A percentile compares a stretch with the other conserved stretches of the same genome.
These are phyloP conservation scores for Stenchaetothrips biformis DNA, from an alignment of 2,888 invertebrate species.

Conservation along the genomic window DNA sequence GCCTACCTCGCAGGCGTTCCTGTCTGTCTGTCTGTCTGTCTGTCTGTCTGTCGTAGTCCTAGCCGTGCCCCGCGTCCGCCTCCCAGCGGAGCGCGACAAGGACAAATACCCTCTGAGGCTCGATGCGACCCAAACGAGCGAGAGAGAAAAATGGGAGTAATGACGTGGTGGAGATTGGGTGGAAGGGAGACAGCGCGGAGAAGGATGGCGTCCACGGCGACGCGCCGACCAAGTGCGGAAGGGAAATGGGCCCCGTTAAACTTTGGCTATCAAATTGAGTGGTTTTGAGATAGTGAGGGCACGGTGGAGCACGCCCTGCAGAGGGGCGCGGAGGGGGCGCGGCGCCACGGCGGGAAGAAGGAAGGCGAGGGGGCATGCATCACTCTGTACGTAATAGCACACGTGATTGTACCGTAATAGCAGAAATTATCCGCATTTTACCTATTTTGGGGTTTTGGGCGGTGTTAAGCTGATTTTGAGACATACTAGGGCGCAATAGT, in stretches of 20 bases:
- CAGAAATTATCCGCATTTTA: too few species aligned
- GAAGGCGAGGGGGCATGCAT: too few species aligned
- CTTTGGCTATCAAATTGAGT: slow-evolving; percentile 25
- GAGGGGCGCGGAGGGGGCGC: not conserved
- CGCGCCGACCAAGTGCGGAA: not conserved
- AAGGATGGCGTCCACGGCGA: not conserved
- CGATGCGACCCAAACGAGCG: slow-evolving; percentile 22
- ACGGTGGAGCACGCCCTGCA: not conserved
- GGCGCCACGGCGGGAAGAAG: too few species aligned
- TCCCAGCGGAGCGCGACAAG: not conserved
- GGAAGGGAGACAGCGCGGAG: not conserved
- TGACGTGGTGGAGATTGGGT: slow-evolving; percentile 22
- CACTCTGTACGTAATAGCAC: too few species aligned
- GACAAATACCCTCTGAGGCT: slow-evolving; percentile 17
- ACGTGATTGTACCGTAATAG: too few species aligned
- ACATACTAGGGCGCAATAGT: too few species aligned
- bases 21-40: not conserved
- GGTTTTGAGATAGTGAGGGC: slow-evolving; percentile 21
- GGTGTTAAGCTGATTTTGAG: too few species aligned
- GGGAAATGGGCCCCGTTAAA: slow-evolving; percentile 2
- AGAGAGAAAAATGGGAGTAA: slow-evolving; percentile 21
- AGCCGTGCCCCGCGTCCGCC: too few species aligned
- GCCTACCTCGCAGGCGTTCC: not conserved
- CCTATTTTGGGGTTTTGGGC: too few species aligned
- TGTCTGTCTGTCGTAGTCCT: too few species aligned